Evolutionary conservation across 2,797 vertebrate species (phyloP).

Genomic region (Phyllotis vaccarum): DNA sequence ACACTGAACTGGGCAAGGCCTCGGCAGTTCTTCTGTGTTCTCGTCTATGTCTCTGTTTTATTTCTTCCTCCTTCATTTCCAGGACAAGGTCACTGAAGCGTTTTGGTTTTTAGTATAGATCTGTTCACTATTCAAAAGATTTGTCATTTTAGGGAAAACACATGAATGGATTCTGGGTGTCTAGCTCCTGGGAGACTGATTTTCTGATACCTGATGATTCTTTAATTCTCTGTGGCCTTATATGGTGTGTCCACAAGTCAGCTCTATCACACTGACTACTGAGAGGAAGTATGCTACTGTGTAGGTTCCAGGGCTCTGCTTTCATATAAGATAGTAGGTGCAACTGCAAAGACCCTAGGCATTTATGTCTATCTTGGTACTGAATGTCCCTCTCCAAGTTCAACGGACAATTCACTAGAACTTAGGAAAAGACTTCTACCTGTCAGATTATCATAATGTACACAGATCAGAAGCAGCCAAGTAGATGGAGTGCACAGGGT

Average conservation of each 20-base stretch:
- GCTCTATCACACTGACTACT: not conserved
- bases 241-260: not conserved
- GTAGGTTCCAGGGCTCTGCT: not conserved
- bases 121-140: not conserved
- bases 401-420: not conserved
- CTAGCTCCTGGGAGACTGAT: not conserved
- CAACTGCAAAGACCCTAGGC: not conserved
- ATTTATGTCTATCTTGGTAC: not conserved
- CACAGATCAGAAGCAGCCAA: not conserved
- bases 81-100: not conserved
- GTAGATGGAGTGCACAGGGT: not conserved
- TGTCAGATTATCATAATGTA: not conserved
- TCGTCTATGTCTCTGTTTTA: not conserved
- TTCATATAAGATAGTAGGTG: not conserved
- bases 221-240: not conserved
- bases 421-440: not conserved
- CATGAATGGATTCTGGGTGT: not conserved
- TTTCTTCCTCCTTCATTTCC: not conserved
- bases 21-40: not conserved
- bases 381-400: not conserved
- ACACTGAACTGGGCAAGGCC: not conserved
- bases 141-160: conserved; percentile 21
- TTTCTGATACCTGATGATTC: not conserved
- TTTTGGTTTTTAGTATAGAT: not conserved
- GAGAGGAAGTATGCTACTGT: not conserved